A percentile compares a stretch with the other conserved stretches of the same genome.
Evolutionary conservation across 2,113 vertebrate genomes (phyloP).

Genomic region (Hystrix cristata): DNA sequence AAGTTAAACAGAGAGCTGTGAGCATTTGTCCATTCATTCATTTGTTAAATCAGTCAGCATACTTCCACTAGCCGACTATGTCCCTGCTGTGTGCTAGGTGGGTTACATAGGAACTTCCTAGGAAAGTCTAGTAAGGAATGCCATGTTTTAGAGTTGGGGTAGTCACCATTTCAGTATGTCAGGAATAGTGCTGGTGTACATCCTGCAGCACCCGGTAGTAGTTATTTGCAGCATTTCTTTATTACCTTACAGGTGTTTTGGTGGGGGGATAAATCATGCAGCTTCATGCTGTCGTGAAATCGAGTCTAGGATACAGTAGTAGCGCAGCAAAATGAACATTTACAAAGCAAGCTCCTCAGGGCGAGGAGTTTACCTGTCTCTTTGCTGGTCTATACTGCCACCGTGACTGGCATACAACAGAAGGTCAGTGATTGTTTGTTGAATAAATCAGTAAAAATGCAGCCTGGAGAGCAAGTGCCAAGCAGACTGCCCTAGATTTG

Average conservation of each 20-base stretch:
- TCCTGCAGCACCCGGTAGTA: no score
- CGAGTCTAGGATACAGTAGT: neutral
- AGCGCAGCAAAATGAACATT: neutral
- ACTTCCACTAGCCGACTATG: neutral
- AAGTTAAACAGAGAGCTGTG: neutral
- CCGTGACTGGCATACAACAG: neutral
- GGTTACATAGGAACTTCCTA: neutral
- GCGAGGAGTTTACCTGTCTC: neutral
- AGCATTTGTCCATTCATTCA: neutral
- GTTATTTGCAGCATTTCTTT: neutral
- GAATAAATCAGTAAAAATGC: neutral
- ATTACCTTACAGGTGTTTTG: neutral
- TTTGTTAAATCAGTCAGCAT: neutral
- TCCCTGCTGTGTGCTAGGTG: neutral
- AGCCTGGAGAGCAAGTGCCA: neutral
- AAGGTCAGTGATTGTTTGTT: neutral
- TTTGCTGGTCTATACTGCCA: fast-evolving
- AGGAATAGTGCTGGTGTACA: neutral
- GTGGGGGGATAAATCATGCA: neutral
- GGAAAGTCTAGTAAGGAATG: neutral
- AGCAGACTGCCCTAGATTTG: neutral
- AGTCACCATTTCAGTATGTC: no score
- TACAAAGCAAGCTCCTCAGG: neutral
- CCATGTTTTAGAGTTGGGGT: neutral
- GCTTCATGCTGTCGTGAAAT: neutral